phyloP scores from a whole-genome alignment of 2,888 invertebrate species.

The Papilio gigon region DNA sequence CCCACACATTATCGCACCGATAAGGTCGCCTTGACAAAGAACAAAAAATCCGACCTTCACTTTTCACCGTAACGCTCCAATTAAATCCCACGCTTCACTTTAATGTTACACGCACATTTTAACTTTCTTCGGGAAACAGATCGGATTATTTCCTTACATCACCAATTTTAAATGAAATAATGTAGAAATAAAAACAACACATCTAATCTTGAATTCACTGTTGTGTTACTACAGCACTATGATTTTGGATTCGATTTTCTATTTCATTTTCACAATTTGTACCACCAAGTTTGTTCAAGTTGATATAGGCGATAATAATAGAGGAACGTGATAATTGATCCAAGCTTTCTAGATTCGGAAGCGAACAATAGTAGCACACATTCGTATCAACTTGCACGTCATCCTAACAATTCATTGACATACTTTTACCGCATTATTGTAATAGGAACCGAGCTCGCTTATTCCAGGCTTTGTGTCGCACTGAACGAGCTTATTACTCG shows the following conservation, averaged over 20 bases:
- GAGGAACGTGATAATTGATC: background rate
- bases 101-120: background rate
- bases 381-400: background rate
- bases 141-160: background rate
- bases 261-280: background rate
- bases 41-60: conserved; percentile 16
- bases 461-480: conserved; percentile 14
- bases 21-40: conserved; percentile 27
- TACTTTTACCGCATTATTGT: conserved; percentile 15
- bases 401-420: conserved; percentile 22
- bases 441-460: conserved; percentile 9
- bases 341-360: conserved; percentile 10
- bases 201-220: background rate
- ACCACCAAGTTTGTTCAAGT: background rate
- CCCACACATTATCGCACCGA: conserved; percentile 34
- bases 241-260: background rate
- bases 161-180: background rate
- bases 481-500: conserved; percentile 19
- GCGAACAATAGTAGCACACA: conserved; percentile 1
- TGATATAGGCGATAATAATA: background rate
- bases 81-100: conserved; percentile 1
- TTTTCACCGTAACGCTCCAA: conserved; percentile 12
- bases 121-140: background rate
- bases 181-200: too few species aligned
- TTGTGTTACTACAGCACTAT: background rate